These are phyloP conservation scores for Danio rerio DNA, from an alignment of 2,113 vertebrate species.

Conservation along the genomic window GRCz12tu NC_133177.1:33571501-33572000, in stretches of 20 bases:
- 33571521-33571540: slow-evolving; percentile 12
- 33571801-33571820: neutral
- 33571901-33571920: too few species aligned
- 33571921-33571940: too few species aligned
- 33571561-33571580: slow-evolving; percentile 27
- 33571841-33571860: neutral
- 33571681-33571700: slow-evolving; percentile 27
- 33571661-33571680: slow-evolving; percentile 30
- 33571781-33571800: slow-evolving; percentile 39
- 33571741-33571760: slow-evolving; percentile 11
- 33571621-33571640: neutral
- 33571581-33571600: slow-evolving; percentile 26
- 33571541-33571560: neutral
- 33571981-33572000: too few species aligned
- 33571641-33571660: slow-evolving; percentile 16
- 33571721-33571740: slow-evolving; percentile 44
- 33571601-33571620: slow-evolving; percentile 20
- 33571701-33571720: slow-evolving; percentile 37
- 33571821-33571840: slow-evolving; percentile 10
- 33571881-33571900: too few species aligned
- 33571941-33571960: too few species aligned
- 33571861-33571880: neutral
- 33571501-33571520: slow-evolving; percentile 88
- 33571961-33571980: too few species aligned
- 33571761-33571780: slow-evolving; percentile 31